Evolutionary conservation across 2,797 vertebrate genomes (phyloP), one percentile per base, ranked within the genome.

Genomic region (Trematomus bernacchii): DNA sequence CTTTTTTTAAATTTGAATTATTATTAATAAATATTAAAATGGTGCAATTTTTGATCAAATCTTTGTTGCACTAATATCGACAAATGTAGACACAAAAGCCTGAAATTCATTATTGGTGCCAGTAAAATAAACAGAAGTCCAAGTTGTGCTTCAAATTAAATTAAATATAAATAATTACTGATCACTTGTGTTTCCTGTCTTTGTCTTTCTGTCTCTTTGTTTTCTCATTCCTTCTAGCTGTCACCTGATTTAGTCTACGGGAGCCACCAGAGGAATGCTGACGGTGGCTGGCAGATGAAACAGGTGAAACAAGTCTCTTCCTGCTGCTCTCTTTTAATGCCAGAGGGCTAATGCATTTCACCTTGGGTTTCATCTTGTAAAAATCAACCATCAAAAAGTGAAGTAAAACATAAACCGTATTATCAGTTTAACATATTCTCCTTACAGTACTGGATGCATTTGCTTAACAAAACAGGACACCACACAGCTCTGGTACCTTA

Each of bases 241-340:
- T 90, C 93, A 10, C 88, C 93, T 72, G 91, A 95, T 79, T 87
- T 92, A 73, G 48, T 90, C 66, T 87, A 89, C 21, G 89, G 87
- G 44, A 91, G 81, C 69, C 84, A 92, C 70, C 89, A 88, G 68
- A 86, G 84, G 67, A 88, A 86, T 66, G 58, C 77, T 55, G 91
- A 89, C 66, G 23, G 73, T 59, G 76, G 80, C 68, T 94, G 90
- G 91, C 86, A 91, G 79, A 85, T 90, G 84, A 93, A 89, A 83
- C 94, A 94, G 93, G 94, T 96, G 66, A 89, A 58, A 30, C 48
- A 54, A 52, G 51, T 71, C 37, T 76, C 33, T 60, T 57, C 12
- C 46, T 76, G 52, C 60, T 60, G 27, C 60, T 76, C 27, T 73
- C 37, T 79, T 79, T 77, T 52, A 46, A 57, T 4, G 10, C 74